These are phyloP conservation scores for Mus musculus DNA, from an alignment of 2,113 vertebrate species.

Conservation along the genomic window DNA sequence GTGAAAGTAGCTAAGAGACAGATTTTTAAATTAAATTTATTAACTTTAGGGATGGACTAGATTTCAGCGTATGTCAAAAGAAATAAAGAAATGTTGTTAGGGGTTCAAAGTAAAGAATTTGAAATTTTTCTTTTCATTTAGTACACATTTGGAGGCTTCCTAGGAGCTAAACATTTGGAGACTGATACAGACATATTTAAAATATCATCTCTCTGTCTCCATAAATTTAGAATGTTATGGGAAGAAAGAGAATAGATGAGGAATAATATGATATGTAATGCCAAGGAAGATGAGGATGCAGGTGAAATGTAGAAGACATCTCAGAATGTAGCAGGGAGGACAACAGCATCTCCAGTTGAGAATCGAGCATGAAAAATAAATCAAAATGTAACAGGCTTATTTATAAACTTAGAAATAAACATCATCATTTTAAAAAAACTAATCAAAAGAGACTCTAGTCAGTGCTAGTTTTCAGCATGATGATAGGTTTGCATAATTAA, in stretches of 20 bases:
- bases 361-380: not conserved
- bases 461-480: too few relatives aligned
- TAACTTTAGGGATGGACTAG: not conserved
- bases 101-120: slow-evolving; percentile 1
- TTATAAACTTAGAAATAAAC: not conserved
- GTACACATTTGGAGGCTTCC: not conserved
- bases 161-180: not conserved
- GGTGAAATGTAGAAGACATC: not conserved
- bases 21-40: slow-evolving; percentile 8
- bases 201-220: not conserved
- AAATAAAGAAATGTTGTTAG: not conserved
- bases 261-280: not conserved
- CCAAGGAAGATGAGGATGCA: not conserved
- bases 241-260: not conserved
- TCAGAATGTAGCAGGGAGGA: not conserved
- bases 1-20: not conserved
- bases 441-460: too few relatives aligned
- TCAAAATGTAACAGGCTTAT: not conserved
- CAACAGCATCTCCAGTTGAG: not conserved
- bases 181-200: not conserved
- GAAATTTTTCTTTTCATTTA: not conserved
- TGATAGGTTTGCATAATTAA: too few relatives aligned
- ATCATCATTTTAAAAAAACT: too few relatives aligned
- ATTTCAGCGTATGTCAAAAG: not conserved
- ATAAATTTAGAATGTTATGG: not conserved